Base-by-base conservation (phyloP, 2,888 invertebrate species). In the Pantelozetes paolii region DNA sequence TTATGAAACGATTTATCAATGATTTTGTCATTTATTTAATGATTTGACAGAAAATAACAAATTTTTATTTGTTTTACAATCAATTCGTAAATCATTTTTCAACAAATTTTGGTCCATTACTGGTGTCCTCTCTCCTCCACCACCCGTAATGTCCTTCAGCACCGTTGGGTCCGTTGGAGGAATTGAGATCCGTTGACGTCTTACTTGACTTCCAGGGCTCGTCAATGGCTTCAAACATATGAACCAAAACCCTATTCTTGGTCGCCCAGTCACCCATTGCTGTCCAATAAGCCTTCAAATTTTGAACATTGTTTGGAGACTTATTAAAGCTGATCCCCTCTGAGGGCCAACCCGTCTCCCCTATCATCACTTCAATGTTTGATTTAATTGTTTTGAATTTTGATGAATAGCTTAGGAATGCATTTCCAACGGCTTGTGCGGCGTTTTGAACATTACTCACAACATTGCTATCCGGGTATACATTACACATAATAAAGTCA, bases 321-420 rank as follows among this genome's bases (percentile, higher is more conserved):
- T 32, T 32, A 62, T 62, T 62, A 30, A 62, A 62, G n/a, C 62
- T 62, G 30, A 30, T 62, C 30, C 62, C 62, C 30, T 62, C 30
- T 30, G 62, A 62, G n/a, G 62, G 62, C 62, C 62, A 62, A 62
- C 62, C 62, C 8, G 62, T 62, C 62, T 62, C 62, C 15, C 62
- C 62, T 30, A 62, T 62, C 28, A 62, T 62, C 3, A 62, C 32
- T 30, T 62, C 62, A 15, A 62, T 62, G 18, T 62, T 28, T 18
- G 62, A 18, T 9, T 62, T 62, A 26, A 62, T n/a, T 6, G 28
- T 32, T 62, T 32, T 62, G n/a, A 62, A 62, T 18, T 28, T 32
- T 26, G 28, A 13, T 1, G 30, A 28, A 30, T 30, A 62, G 30
- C 62, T 32, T 3, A 23, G 9, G 18, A 30, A 62, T 2, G 30